Base-by-base conservation (phyloP, 2,888 invertebrate genomes). In the Drosophila niveifrons region DNA sequence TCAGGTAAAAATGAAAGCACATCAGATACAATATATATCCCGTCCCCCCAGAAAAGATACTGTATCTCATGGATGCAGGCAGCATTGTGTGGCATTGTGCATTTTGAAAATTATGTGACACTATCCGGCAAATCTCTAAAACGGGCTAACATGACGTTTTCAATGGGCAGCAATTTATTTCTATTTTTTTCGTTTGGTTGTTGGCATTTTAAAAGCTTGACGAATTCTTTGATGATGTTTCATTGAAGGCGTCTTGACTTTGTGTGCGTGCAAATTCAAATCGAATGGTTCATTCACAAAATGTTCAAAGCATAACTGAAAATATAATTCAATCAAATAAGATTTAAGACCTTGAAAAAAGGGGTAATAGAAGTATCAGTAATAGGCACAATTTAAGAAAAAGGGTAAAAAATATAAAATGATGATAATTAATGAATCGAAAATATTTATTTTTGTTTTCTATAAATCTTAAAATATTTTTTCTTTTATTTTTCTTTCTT, bases 1-100 rank as follows among this genome's bases (percentile, higher is more conserved):
- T 79, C 91, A 91, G 91, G 91, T 91, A 91, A 23, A 23, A 23
- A 23, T 3, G n/a, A 90, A 83, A 69, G 2, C 41, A 11, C 8
- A 2, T 28, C 28, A 44, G 23, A 18, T 18, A 50, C 1, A n/a
- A n/a, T 13, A 23, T 23, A 23, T 23, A 23, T 23, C 6, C 23
- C 23, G 23, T n/a, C 23, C 29, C 34, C 8, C 18, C 2, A 44
- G 34, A 36, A 34, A 36, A 47, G 55, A 66, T 66, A 44, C 36
- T 53, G 52, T 51, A 78, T 66, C 66, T 50, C 41, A 51, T 43
- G 47, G 64, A 66, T 77, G 77, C 74, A 76, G 8, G 6, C 48
- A 39, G 29, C 23, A 1, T 23, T 23, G 23, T 23, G 23, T 11
- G 8, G 18, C 36, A 13, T 36, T 64, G 64, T 53, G 41, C 34